Evolutionary conservation across 2,797 vertebrate species (phyloP).

Genomic region (Pristis pectinata): DNA sequence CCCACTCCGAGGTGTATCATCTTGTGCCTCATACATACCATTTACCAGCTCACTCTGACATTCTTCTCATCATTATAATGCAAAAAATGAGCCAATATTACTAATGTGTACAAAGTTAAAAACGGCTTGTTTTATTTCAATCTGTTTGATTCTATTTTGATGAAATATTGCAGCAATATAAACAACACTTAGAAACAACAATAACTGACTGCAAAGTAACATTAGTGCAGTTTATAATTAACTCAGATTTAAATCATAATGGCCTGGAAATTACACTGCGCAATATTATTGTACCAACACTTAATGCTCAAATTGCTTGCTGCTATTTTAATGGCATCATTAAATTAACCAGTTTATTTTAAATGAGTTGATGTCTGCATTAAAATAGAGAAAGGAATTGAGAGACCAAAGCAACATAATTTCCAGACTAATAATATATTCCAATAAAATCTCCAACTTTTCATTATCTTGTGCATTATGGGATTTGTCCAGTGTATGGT

Average conservation of each 20-base stretch:
- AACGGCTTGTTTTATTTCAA: neutral
- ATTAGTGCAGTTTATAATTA: slow-evolving; percentile 31
- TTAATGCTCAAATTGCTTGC: slow-evolving; percentile 10
- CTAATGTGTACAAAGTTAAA: neutral
- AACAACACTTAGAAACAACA: slow-evolving; percentile 11
- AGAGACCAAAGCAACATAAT: neutral
- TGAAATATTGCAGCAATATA: neutral
- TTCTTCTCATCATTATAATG: neutral
- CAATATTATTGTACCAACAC: slow-evolving; percentile 23
- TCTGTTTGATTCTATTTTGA: neutral
- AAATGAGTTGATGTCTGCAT: neutral
- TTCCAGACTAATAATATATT: neutral
- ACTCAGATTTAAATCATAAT: slow-evolving; percentile 27
- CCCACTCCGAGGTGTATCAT: too few species aligned
- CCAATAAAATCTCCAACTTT: slow-evolving; percentile 22
- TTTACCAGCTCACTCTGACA: too few species aligned
- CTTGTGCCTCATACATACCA: too few species aligned
- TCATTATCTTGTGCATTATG: neutral
- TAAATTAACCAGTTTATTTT: slow-evolving; percentile 26
- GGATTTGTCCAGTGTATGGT: neutral
- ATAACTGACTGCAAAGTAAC: slow-evolving; percentile 16
- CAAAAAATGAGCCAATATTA: neutral
- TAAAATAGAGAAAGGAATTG: neutral
- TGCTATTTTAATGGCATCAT: slow-evolving; percentile 19
- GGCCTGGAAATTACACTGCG: slow-evolving; percentile 17